Base-by-base conservation (phyloP, 2,113 vertebrate species). In the Gila orcuttii region DNA sequence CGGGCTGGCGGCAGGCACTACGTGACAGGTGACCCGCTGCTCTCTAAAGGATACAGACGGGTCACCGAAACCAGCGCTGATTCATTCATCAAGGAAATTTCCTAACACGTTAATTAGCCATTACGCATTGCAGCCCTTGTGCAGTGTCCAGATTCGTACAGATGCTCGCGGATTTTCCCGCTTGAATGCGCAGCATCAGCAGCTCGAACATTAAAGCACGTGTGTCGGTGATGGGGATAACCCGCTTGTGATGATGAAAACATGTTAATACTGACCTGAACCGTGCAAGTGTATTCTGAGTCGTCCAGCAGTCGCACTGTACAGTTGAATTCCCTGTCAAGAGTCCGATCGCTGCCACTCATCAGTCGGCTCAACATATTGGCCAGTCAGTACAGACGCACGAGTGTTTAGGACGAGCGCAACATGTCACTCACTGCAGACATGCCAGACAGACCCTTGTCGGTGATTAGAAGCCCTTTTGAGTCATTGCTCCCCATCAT, bases 321-420 rank as follows among this genome's bases (percentile, higher is more conserved):
- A 95, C 97, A 99, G 95, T 94, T 96, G 95, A 96, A 97, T 93
- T 97, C 97, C 91, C 97, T 95, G 86, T 98, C 97, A 90, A 99
- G 96, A 95, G 94, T 98, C 95, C 97, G 96, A 95, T 96, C 96
- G 95, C 97, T 99, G 94, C 97, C 96, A 93, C 97, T 99, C 96
- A 97, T 96, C 90, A 98, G 93, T 94, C 97, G 96, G 94, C 97
- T 97, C 95, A 99, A 96, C 97, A 99, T 99, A 96, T 97, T 98
- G 94, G 82, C 82, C 84, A 80, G 23, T 83, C 87, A 73, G 64
- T 85, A 79, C 33, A 66, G 71, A 74, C 78, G 52, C 55, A 57
- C 69, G 68, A 74, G 68, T 84, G 80, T 83, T 86, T 79, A 88
- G 69, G 87, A 75, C 77, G 52, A 68, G 76, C 87, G 84, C 80